Percentiles rank a stretch among this genome's conserved stretches.
phyloP scores from a whole-genome alignment of 64 coral and sea anemone species.

The Dendrophyllia cribrosa region DNA sequence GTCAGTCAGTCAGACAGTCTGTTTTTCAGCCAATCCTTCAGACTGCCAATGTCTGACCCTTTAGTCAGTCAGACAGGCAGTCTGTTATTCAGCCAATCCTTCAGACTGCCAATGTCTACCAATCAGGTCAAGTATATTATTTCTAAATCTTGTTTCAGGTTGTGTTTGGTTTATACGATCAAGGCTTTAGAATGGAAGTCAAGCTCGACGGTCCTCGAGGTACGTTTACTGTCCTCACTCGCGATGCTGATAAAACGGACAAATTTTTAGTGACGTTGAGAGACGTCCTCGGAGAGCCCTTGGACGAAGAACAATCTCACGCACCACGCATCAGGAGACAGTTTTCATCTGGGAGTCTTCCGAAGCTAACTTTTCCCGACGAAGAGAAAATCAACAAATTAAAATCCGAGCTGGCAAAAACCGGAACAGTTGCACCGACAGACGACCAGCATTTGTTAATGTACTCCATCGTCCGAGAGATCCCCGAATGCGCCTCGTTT shows the following conservation, averaged over 20 bases:
- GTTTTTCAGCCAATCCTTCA: too few species aligned
- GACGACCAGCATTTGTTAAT: conserved; percentile 79
- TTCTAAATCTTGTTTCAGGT: conserved; percentile 13
- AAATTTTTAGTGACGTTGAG: conserved; percentile 76
- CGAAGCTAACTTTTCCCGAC: conserved; percentile 66
- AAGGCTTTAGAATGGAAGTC: conserved; percentile 94
- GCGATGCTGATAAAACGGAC: conserved; percentile 87
- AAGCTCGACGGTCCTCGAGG: conserved; percentile 79
- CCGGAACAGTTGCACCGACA: neutral
- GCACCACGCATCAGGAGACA: conserved; percentile 63
- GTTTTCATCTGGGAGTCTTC: conserved; percentile 41
- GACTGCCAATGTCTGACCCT: too few species aligned
- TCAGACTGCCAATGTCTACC: too few species aligned
- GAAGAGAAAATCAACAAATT: conserved; percentile 78
- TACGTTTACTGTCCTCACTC: conserved; percentile 91
- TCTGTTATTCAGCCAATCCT: too few species aligned
- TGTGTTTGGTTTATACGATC: conserved; percentile 88
- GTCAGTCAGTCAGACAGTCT: too few species aligned
- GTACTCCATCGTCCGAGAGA: conserved; percentile 88
- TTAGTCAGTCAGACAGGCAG: too few species aligned
- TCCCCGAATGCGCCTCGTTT: conserved; percentile 31
- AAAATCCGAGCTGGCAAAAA: conserved; percentile 69
- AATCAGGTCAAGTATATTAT: too few species aligned
- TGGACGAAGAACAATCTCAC: conserved; percentile 34
- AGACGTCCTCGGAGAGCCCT: conserved; percentile 69